Conservation (phyloP, 2,797 vertebrate genomes). For the Rhinella marina region DNA sequence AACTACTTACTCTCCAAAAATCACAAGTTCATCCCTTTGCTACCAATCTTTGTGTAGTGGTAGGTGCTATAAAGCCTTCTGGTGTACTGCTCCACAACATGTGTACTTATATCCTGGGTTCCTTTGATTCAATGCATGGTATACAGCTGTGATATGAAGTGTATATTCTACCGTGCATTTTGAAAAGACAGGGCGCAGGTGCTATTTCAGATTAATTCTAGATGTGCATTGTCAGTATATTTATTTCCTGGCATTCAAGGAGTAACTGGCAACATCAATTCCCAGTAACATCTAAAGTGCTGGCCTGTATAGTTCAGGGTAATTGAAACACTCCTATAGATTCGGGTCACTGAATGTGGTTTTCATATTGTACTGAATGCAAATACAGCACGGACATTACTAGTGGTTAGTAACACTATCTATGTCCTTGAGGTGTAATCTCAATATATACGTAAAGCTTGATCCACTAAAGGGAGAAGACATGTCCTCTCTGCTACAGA, state of each 20-base stretch:
- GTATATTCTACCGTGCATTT: not conserved
- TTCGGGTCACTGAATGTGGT: not conserved
- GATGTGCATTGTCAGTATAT: too few relatives aligned
- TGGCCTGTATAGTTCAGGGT: not conserved
- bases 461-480: constrained; percentile 7
- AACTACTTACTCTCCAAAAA: too few relatives aligned
- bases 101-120: not conserved
- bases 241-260: not conserved
- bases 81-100: not conserved
- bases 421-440: not conserved
- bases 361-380: not conserved
- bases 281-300: not conserved
- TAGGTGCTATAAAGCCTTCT: not conserved
- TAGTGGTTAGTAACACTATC: not conserved
- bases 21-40: too few relatives aligned
- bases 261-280: not conserved
- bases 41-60: not conserved
- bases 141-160: not conserved
- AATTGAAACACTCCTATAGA: not conserved
- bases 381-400: not conserved
- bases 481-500: not conserved
- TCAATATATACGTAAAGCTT: not conserved
- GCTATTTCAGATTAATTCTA: not conserved
- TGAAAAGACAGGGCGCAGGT: not conserved
- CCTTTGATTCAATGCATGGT: not conserved